phyloP scores from a whole-genome alignment of 2,797 vertebrate genomes.

The Hydrocynus forskahlii region DNA sequence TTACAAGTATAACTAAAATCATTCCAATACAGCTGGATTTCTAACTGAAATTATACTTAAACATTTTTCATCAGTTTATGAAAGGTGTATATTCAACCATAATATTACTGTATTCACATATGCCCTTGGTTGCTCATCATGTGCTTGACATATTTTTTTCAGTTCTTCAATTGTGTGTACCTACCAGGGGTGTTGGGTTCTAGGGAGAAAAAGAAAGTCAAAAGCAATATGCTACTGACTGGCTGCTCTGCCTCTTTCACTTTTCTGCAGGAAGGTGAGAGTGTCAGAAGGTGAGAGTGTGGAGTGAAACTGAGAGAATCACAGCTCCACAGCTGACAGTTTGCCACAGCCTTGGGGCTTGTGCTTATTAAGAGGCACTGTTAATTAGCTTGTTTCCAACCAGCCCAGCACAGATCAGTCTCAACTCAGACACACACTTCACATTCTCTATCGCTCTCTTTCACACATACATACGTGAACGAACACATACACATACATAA shows the following conservation, averaged over 20 bases:
- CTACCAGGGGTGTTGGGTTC: not conserved
- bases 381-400: constrained; percentile 62
- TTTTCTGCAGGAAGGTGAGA: constrained; percentile 32
- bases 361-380: constrained; percentile 58
- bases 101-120: not conserved
- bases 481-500: not conserved
- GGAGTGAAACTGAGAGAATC: constrained; percentile 35
- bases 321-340: constrained; percentile 47
- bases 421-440: constrained; percentile 23
- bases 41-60: not conserved
- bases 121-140: not conserved
- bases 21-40: not conserved
- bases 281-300: constrained; percentile 44
- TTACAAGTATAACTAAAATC: not conserved
- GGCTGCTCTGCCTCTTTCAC: constrained; percentile 10
- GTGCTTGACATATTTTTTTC: not conserved
- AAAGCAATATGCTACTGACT: constrained; percentile 13
- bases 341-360: constrained; percentile 44
- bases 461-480: not conserved
- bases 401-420: constrained; percentile 49
- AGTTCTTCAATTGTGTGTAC: constrained; percentile 12
- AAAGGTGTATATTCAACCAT: not conserved
- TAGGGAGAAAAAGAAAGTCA: not conserved
- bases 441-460: not conserved
- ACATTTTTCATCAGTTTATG: not conserved